A percentile compares a stretch with the other conserved stretches of the same genome.
Evolutionary conservation across 1,140 invertebrate species (phyloP).

Genomic region (Drosophila ohnishii): DNA sequence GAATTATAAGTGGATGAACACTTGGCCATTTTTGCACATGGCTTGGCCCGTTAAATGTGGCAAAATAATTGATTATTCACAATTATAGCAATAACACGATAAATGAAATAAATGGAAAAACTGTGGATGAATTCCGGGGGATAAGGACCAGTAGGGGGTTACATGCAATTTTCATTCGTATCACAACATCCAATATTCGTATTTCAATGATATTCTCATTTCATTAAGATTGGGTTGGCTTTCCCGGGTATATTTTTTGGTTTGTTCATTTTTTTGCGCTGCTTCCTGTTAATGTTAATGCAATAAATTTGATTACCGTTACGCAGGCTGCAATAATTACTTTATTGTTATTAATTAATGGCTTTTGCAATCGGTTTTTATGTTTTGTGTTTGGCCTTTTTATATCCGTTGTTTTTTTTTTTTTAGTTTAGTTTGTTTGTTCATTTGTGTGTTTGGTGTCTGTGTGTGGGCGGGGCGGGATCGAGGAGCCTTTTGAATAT

Average conservation of each 20-base stretch:
- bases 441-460: constrained; percentile 10
- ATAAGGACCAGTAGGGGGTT: background rate
- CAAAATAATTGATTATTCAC: constrained; percentile 80
- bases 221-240: constrained; percentile 29
- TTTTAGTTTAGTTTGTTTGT: constrained; percentile 34
- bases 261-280: constrained; percentile 16
- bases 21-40: constrained; percentile 39
- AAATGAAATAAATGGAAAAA: constrained; percentile 35
- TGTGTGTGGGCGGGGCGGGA: constrained; percentile 51
- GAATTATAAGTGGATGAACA: constrained; percentile 29
- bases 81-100: constrained; percentile 65
- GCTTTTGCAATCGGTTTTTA: constrained; percentile 44
- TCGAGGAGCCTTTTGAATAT: constrained; percentile 48
- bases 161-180: constrained; percentile 56
- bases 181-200: constrained; percentile 75
- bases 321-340: constrained; percentile 41
- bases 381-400: constrained; percentile 31
- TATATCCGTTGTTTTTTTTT: constrained; percentile 21
- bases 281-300: constrained; percentile 48
- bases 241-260: constrained; percentile 12
- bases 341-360: constrained; percentile 56
- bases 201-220: constrained; percentile 46
- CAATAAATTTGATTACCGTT: constrained; percentile 54
- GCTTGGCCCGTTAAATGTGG: constrained; percentile 67
- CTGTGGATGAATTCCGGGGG: background rate